Evolutionary conservation across 2,113 vertebrate species (phyloP), one percentile per base, ranked within the genome.

Genomic region (Hyaena hyaena): DNA sequence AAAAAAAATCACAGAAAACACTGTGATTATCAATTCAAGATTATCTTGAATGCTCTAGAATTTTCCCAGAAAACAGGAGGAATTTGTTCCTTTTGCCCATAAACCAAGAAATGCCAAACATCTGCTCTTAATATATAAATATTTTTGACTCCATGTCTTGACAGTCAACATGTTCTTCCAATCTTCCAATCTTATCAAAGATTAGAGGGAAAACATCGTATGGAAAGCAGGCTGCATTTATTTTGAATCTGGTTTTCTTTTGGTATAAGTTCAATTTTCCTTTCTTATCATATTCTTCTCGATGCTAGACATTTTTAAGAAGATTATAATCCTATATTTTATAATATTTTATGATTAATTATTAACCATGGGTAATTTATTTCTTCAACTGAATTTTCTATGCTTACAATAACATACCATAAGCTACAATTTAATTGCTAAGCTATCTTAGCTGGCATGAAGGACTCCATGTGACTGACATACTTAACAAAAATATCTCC

Each of bases 161-260:
- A 81, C 35, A 73, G 45, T 39, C 69, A 77, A 48, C 35, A 33
- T 53, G 28, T 79, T 55, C 19, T 28, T 89, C 76, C 11, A 76
- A 73, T 71, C 68, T 92, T 89, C 76, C 15, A 69, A 73, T 71
- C 68, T 92, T 68, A 28, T 88, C 50, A 71, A 55, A 63, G 11
- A 85, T 43, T 31, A 33, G 11, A 55, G 74, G 15, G 2, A 45
- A 85, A 80, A 71, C 66, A 16, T 81, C 15, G 2, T 35, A 74
- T 5, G 28, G 45, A 35, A 76, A 88, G 24, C 11, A 91, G 74
- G 12, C n/a, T 65, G 33, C 4, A 43, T 45, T 95, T 10, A 71
- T 94, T 89, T 88, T 65, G 88, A 93, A 95, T 77, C 26, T 85
- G 43, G 1, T 94, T 73, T 96, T 92, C 69, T 93, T 95, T 96